Percentiles rank a stretch among this genome's conserved stretches.
Evolutionary conservation across 2,797 vertebrate genomes (phyloP).

Genomic region (Adelosebastes latens): DNA sequence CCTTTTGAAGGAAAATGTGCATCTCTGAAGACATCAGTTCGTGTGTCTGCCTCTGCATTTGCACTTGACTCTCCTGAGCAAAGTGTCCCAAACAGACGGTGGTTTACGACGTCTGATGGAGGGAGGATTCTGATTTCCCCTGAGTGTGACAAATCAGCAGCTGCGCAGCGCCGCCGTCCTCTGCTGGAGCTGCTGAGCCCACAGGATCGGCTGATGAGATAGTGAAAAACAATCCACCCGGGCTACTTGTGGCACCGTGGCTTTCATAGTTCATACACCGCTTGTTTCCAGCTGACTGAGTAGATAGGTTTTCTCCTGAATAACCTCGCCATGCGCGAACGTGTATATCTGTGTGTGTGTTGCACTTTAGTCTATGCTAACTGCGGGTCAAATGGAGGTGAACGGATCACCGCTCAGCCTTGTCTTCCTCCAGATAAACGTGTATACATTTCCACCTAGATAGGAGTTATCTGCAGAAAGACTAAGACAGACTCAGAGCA

Average conservation of each 20-base stretch:
- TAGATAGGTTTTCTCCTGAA: conserved; percentile 42
- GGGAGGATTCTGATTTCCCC: conserved; percentile 67
- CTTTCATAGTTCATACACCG: conserved; percentile 18
- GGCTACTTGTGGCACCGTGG: conserved; percentile 40
- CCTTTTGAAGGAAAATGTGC: background rate
- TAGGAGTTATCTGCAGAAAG: conserved; percentile 29
- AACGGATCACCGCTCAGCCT: conserved; percentile 22
- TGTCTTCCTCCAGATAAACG: conserved; percentile 24
- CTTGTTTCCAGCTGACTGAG: conserved; percentile 52
- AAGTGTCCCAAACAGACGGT: conserved; percentile 20
- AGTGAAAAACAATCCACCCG: conserved; percentile 60
- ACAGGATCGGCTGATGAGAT: conserved; percentile 63
- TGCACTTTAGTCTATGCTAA: conserved; percentile 17
- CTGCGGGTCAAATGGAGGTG: conserved; percentile 44
- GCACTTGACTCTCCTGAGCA: background rate
- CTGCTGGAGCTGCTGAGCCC: conserved; percentile 60
- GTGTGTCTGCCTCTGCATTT: background rate
- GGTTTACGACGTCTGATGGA: conserved; percentile 35
- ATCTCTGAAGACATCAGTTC: background rate
- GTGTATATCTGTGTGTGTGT: background rate
- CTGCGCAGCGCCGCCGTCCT: conserved; percentile 22
- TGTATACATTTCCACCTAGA: conserved; percentile 9
- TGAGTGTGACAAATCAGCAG: conserved; percentile 61
- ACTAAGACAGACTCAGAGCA: conserved; percentile 6
- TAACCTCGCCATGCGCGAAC: conserved; percentile 33